Evolutionary conservation across 2,797 vertebrate genomes (phyloP).

Genomic region (Buphagus erythrorhynchus): DNA sequence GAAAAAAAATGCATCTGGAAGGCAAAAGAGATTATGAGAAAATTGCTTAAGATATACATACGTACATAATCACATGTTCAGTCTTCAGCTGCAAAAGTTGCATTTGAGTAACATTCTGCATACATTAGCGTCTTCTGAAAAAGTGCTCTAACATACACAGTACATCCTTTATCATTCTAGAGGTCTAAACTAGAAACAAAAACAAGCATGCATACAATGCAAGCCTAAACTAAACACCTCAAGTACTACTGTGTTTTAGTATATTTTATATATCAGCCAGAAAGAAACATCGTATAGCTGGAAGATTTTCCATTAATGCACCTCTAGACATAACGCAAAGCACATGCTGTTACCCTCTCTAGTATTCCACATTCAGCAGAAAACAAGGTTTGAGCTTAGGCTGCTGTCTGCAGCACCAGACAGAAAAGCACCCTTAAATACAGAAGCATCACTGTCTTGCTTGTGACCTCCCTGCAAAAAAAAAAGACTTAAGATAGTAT

Average conservation of each 20-base stretch:
- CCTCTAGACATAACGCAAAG: conserved; percentile 83
- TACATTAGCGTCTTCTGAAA: not conserved
- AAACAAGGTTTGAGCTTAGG: conserved; percentile 69
- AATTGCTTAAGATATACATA: not conserved
- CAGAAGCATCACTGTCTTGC: not conserved
- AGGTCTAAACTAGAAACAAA: not conserved
- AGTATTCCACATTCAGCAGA: conserved; percentile 81
- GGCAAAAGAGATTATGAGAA: not conserved
- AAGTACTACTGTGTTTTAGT: not conserved
- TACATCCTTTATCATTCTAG: not conserved
- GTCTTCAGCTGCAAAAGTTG: not conserved
- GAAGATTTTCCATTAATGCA: conserved; percentile 78
- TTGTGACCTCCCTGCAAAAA: not conserved
- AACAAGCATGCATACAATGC: not conserved
- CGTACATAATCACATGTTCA: no score
- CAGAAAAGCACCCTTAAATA: conserved; percentile 47
- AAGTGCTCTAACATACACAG: not conserved
- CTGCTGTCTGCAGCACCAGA: conserved; percentile 79
- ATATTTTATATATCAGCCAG: not conserved
- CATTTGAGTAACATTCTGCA: not conserved
- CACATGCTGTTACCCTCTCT: conserved; percentile 84
- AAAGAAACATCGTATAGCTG: not conserved
- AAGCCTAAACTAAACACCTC: not conserved
- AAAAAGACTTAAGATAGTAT: not conserved
- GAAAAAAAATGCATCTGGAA: not conserved